Evolutionary conservation across 2,888 invertebrate genomes (phyloP), one percentile per base, ranked within the genome.

Genomic region (Cecidostiba fungosa): DNA sequence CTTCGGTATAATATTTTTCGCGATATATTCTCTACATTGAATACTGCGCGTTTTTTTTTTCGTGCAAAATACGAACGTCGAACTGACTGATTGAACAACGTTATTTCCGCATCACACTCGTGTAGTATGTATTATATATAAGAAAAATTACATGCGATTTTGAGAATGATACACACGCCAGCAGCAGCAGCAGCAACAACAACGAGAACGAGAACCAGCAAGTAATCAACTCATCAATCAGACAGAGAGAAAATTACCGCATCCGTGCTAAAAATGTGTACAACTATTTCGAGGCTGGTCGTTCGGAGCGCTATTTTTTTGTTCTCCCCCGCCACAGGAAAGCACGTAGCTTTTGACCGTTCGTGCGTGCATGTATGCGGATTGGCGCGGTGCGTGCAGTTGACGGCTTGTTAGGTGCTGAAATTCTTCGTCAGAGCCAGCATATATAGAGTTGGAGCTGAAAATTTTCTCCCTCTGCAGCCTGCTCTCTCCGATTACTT

Each of bases 341-440:
- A 2, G 72, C 72, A 39, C 43, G 23, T 39, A 54, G 36, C 36
- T 80, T 80, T 72, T 80, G 72, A 80, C 72, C 54, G 36, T 23
- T 54, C 72, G 72, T 74, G 43, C 73, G 43, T 72, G 47, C 12
- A 0, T 5, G 47, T 50, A n/a, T 32, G n/a, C 47, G 69, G n/a
- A 79, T 70, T n/a, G 78, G 23, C 50, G n/a, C 1, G 47, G 50
- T 23, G 47, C 69, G 32, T 79, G 62, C 81, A 62, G 43, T 26
- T 74, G 73, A 80, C 80, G 54, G 73, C 32, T 62, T 74, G 62
- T 74, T 74, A 74, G 69, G 32, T 32, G 47, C 5, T 12, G 69
- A 50, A 79, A 69, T 79, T 70, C 50, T 79, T 69, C 69, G n/a
- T 62, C 62, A 66, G 26, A 6, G 19, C 50, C 19, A 10, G 43